Conservation (phyloP, 92 coral and sea anemone genomes). For the Epizoanthus scotinus region DNA sequence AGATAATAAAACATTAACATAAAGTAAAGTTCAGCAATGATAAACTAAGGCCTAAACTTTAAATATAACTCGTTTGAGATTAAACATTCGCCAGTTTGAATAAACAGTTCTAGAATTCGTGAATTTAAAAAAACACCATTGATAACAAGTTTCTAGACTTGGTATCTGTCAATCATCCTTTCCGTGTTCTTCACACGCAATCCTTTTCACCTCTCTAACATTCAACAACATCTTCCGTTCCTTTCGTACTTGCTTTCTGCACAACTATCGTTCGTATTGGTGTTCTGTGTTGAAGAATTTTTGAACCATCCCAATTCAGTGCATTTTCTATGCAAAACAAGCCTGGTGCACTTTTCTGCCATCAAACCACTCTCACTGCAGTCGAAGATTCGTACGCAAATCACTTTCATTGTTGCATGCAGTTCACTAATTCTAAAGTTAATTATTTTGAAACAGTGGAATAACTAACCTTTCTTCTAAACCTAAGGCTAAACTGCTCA, state of each 20-base stretch:
- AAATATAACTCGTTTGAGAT: background rate
- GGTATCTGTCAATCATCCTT: background rate
- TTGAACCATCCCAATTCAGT: background rate
- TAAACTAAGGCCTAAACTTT: background rate
- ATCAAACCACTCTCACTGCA: no score
- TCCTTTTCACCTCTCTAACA: background rate
- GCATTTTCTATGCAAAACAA: background rate
- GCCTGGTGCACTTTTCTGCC: no score
- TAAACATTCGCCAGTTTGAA: background rate
- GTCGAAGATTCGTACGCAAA: background rate
- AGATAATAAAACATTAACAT: background rate
- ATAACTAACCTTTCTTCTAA: conserved; percentile 17
- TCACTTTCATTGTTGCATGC: background rate
- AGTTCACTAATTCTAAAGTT: no score
- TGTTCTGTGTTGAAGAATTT: background rate
- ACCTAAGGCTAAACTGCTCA: conserved; percentile 33
- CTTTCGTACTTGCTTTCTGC: background rate
- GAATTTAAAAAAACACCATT: background rate
- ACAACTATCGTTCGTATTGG: background rate
- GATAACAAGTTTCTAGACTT: background rate
- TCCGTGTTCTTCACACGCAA: background rate
- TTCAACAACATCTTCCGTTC: background rate
- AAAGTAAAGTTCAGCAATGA: background rate
- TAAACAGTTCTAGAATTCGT: background rate
- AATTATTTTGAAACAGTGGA: no score